These are phyloP conservation scores for Columba guinea DNA, from an alignment of 2,797 vertebrate genomes.

Conservation along the genomic window DNA sequence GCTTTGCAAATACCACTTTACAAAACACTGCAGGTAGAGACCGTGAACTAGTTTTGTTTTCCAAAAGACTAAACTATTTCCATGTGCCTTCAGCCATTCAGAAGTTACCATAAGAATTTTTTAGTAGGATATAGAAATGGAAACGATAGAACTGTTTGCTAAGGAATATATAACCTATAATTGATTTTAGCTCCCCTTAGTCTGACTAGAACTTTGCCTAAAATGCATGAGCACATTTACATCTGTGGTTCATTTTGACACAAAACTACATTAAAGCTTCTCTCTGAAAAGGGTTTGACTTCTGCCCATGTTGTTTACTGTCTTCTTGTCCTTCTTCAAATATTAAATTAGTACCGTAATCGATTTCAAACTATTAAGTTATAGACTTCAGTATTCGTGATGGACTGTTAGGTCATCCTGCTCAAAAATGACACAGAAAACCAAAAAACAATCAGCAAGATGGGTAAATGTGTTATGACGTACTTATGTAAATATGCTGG, in stretches of 20 bases:
- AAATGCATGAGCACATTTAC: constrained; percentile 44
- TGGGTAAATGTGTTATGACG: not conserved
- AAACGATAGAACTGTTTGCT: constrained; percentile 12
- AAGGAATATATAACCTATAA: constrained; percentile 6
- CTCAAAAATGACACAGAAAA: not conserved
- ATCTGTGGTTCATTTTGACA: not conserved
- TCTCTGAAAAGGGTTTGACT: not conserved
- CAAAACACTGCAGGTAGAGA: not conserved
- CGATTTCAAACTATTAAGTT: constrained; percentile 12
- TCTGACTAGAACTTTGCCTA: constrained; percentile 24
- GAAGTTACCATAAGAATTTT: not conserved
- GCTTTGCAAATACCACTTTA: not conserved
- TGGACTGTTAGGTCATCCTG: not conserved
- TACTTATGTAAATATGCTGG: not conserved
- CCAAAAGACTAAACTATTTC: not conserved
- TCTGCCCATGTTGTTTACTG: constrained; percentile 5
- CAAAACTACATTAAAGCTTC: not conserved
- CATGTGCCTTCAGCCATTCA: not conserved
- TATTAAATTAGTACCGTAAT: constrained; percentile 14
- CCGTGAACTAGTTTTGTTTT: not conserved
- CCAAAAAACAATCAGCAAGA: not conserved
- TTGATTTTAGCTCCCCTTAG: constrained; percentile 17
- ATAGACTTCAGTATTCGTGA: not conserved
- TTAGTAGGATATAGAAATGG: not conserved
- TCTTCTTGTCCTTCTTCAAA: constrained; percentile 31